Percentiles rank a stretch among this genome's conserved stretches.
phyloP scores from a whole-genome alignment of 1,140 invertebrate species.

The Coptotermes formosanus region DNA sequence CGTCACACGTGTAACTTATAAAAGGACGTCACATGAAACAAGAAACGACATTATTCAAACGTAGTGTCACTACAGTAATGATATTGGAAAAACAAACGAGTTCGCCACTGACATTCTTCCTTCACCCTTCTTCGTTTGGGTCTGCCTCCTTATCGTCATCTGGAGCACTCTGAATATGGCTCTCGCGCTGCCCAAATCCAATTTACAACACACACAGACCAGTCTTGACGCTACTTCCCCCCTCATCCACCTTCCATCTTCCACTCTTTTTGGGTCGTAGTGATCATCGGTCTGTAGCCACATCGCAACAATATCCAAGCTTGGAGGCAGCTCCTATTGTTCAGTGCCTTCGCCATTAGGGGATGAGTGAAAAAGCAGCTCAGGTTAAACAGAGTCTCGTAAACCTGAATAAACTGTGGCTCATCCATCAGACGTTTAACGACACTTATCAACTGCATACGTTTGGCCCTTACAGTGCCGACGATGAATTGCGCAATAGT shows the following conservation, averaged over 20 bases:
- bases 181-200: slow-evolving; percentile 2
- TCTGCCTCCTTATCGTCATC: neutral
- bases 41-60: no score
- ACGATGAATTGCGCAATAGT: no score
- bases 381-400: no score
- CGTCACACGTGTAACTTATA: no score
- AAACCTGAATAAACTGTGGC: no score
- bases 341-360: neutral
- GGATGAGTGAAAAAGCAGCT: neutral
- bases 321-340: neutral
- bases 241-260: neutral
- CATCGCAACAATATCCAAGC: neutral
- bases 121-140: neutral
- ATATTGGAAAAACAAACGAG: neutral
- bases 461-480: no score
- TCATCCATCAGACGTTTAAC: no score
- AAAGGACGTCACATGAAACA: no score
- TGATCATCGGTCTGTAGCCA: neutral
- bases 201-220: neutral
- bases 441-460: no score
- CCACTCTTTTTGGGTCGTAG: neutral
- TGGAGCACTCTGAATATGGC: neutral
- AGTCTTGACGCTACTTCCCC: neutral
- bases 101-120: neutral
- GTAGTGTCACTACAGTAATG: no score